These are phyloP conservation scores for Drosophila pruinosa DNA, from an alignment of 1,140 invertebrate species.

Conservation along the genomic window DNA sequence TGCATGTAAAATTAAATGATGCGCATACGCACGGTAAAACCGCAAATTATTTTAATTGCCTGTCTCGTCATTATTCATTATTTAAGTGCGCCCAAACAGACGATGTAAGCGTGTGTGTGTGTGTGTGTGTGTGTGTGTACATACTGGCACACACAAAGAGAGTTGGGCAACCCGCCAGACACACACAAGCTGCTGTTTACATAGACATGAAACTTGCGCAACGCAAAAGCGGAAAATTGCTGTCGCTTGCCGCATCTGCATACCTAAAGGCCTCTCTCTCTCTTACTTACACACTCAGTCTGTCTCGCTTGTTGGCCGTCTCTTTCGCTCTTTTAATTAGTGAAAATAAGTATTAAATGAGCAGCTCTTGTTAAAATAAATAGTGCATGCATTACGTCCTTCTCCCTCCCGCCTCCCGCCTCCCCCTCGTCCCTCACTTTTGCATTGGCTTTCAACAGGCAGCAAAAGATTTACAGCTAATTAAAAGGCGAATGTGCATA, in stretches of 20 bases:
- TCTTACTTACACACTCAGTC: not conserved
- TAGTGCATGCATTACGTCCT: constrained; percentile 73
- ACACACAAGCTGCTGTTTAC: constrained; percentile 76
- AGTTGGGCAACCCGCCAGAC: constrained; percentile 57
- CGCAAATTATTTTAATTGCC: constrained; percentile 83
- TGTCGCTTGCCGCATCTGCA: constrained; percentile 24
- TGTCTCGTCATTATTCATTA: constrained; percentile 83
- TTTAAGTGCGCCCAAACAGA: constrained; percentile 79
- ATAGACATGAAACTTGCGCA: constrained; percentile 76
- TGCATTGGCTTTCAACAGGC: constrained; percentile 49
- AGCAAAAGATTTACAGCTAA: constrained; percentile 70
- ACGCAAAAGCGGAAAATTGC: constrained; percentile 73
- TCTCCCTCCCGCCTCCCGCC: not conserved
- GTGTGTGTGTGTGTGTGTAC: constrained; percentile 12
- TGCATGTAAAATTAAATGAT: constrained; percentile 82
- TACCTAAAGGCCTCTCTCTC: not conserved
- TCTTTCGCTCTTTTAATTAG: constrained; percentile 68
- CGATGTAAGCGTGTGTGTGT: constrained; percentile 20
- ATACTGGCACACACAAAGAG: not conserved
- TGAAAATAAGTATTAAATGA: constrained; percentile 81
- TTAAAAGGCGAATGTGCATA: constrained; percentile 59
- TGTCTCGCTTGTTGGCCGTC: not conserved
- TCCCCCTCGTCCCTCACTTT: not conserved
- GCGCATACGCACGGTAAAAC: constrained; percentile 82
- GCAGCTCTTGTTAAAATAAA: constrained; percentile 81